Evolutionary conservation across 2,797 vertebrate species (phyloP), one percentile per base, ranked within the genome.

Genomic region (Micropoecilia bifurca): DNA sequence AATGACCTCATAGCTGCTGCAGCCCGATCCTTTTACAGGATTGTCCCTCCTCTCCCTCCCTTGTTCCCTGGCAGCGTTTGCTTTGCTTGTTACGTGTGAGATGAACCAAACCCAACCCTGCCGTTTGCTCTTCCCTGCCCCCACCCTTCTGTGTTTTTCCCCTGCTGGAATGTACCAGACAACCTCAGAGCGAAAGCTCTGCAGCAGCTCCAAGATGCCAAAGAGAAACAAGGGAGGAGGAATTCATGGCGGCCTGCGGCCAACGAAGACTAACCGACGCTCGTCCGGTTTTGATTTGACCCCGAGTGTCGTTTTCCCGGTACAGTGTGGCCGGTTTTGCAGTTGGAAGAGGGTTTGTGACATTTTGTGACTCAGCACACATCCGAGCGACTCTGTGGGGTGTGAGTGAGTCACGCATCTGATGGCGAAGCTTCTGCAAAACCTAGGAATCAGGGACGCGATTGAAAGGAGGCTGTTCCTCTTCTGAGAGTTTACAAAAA

Each of bases 311-410:
- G 88, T 91, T 91, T 68, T 85, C 61, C 77, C 85, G 84, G 79
- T 30, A 82, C 89, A 74, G 46, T 86, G 82, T 87, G 80, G 80
- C 85, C 85, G 80, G 89, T 92, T 88, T 74, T 86, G 86, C 36
- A 36, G 68, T 75, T 57, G 71, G 73, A 80, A 47, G 80, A 82
- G 20, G 55, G 48, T 83, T 84, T 74, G 78, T 81, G 63, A 87
- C 85, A 90, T 84, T 76, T 83, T 83, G 82, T 93, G 94, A 94
- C 80, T 93, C 89, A 89, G 90, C 85, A 83, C 91, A 93, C 92
- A 85, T 90, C 93, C 93, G 74, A 92, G 93, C 85, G 76, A 87
- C 85, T 82, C 48, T 75, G 76, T 48, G 76, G 81, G 55, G 33
- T 71, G 71, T 73, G 77, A 83, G 71, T 73, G 77, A 83, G 46